Conservation (phyloP, 2,888 invertebrate species). For the Blastobasis adustella region DNA sequence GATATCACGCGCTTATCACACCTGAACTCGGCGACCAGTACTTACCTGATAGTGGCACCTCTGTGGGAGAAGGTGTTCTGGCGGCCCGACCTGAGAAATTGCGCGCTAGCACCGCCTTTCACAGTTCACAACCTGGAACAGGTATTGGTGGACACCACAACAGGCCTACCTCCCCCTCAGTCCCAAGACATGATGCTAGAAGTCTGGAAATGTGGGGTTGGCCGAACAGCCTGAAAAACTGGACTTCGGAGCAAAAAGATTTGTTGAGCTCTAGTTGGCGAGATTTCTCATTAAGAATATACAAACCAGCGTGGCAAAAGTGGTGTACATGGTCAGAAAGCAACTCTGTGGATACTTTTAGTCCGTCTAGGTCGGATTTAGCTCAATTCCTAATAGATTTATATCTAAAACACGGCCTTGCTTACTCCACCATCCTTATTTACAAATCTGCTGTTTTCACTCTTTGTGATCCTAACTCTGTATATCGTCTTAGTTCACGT, state of each 20-base stretch:
- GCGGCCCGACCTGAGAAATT: constrained; percentile 11
- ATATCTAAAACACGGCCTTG: no score
- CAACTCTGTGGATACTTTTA: no score
- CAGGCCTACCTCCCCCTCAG: constrained; percentile 1
- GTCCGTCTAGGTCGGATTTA: no score
- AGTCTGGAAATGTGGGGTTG: constrained; percentile 25
- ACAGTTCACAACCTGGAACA: constrained; percentile 3
- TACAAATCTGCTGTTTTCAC: no score
- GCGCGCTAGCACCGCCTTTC: constrained; percentile 10
- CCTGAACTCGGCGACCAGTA: constrained; percentile 9
- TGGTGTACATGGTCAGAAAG: no score
- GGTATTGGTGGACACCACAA: constrained; percentile 2
- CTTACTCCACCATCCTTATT: no score
- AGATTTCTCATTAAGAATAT: no score
- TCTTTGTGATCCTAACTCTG: no score
- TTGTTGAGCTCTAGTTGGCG: no score
- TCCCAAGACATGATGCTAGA: constrained; percentile 2
- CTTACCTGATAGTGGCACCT: constrained; percentile 10
- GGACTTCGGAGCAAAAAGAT: constrained; percentile 10
- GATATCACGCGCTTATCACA: constrained; percentile 10
- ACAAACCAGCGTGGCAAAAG: no score
- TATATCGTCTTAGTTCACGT: no score
- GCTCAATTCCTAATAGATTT: no score
- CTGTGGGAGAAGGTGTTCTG: constrained; percentile 14
- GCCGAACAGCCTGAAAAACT: constrained; percentile 7